Base-by-base conservation (phyloP, 2,113 vertebrate species). In the Spilogale gracilis region DNA sequence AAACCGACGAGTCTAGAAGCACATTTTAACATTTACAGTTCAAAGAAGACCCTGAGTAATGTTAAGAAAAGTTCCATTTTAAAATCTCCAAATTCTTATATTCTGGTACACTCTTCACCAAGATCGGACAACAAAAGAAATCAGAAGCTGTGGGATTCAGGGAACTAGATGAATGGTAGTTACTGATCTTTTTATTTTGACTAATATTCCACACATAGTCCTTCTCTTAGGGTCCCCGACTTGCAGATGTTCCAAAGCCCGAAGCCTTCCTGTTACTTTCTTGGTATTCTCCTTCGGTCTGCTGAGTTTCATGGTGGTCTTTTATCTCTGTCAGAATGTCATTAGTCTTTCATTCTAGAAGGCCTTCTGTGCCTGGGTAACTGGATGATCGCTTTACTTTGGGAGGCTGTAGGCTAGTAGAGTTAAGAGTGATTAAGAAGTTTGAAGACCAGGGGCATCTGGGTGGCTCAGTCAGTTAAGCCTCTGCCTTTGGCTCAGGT, bases 331-430 rank as follows among this genome's bases (percentile, higher is more conserved):
- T 61, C 3, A 85, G 83, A 81, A 78, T 85, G 43, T 84, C 17
- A 52, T 76, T 48, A 52, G 9, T 45, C 54, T 54, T 96, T 96
- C 23, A n/a, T 94, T 92, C 27, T 88, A 87, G 58, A 89, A 87
- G 58, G 4, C 6, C 56, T 94, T 85, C 17, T 32, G 0, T 50
- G 23, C 20, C 30, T 65, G 50, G 25, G n/a, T 2, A 58, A 25
- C 50, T 18, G 25, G 54, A 73, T 38, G 58, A 14, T 1, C 30
- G 13, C 23, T 48, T 88, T 54, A 32, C 8, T 60, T 69, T 43
- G 56, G 61, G 91, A 93, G 86, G n/a, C 18, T 63, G 3, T 58
- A 81, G 12, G 38, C 52, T 30, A 67, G 38, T 30, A 16, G 30
- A 85, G 67, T 85, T 96, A 92, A 61, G 48, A 56, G 30, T 71